These are phyloP conservation scores for Apodemus speciosus DNA, from an alignment of 2,113 vertebrate species.

Conservation along the genomic window DNA sequence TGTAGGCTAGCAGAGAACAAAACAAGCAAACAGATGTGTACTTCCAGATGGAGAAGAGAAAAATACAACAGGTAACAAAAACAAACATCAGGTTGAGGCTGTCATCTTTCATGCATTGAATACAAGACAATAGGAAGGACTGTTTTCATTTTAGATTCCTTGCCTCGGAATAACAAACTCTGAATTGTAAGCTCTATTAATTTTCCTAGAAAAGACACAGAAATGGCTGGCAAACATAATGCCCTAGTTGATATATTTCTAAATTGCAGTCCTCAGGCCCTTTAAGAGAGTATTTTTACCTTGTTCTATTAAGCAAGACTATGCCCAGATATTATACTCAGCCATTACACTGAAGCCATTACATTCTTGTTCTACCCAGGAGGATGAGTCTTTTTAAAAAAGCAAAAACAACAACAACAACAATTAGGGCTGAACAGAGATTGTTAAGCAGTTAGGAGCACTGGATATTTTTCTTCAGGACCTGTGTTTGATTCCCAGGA, in stretches of 20 bases:
- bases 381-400: neutral
- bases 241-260: neutral
- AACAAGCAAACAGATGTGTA: neutral
- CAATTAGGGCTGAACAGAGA: neutral
- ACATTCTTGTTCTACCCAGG: neutral
- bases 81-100: neutral
- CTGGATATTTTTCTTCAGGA: neutral
- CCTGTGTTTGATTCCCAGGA: neutral
- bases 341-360: too few species aligned
- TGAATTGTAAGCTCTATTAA: neutral
- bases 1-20: neutral
- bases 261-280: neutral
- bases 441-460: neutral
- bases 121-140: neutral
- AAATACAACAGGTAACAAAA: neutral
- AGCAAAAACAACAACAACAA: neutral
- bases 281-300: neutral
- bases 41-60: neutral
- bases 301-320: neutral
- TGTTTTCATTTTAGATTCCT: slow-evolving; percentile 20
- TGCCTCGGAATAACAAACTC: neutral
- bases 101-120: neutral
- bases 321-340: neutral
- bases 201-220: neutral
- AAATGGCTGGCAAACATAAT: neutral